A percentile compares a stretch with the other conserved stretches of the same genome.
These are phyloP conservation scores for Chironomus tepperi DNA, from an alignment of 1,140 invertebrate genomes.

Conservation along the genomic window DNA sequence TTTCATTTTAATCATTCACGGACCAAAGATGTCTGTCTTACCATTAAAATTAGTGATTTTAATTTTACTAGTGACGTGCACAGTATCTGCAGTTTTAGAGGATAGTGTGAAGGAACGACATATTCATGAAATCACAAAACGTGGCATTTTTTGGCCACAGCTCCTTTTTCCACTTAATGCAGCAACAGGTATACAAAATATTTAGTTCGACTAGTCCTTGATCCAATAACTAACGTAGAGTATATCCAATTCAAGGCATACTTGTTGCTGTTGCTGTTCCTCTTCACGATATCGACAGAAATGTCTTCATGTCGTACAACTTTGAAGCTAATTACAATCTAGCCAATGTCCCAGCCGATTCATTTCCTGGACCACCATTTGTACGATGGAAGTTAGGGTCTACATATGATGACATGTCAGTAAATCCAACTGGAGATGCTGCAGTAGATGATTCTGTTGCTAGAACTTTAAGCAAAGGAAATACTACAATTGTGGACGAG, in stretches of 20 bases:
- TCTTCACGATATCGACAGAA: conserved; percentile 54
- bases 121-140: neutral
- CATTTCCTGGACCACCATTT: conserved; percentile 26
- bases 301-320: conserved; percentile 63
- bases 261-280: conserved; percentile 62
- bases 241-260: conserved; percentile 31
- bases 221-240: no score
- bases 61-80: neutral
- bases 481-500: conserved; percentile 33
- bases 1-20: no score
- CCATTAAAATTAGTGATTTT: neutral
- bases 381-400: conserved; percentile 24
- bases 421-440: neutral
- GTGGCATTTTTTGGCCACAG: neutral
- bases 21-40: neutral
- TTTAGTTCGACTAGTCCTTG: no score
- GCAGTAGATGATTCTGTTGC: conserved; percentile 23
- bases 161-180: neutral
- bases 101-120: neutral
- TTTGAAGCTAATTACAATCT: conserved; percentile 62
- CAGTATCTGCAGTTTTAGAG: neutral
- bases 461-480: conserved; percentile 31
- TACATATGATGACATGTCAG: neutral
- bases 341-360: conserved; percentile 34
- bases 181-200: neutral